Evolutionary conservation across 37 sponge, comb jelly and placozoan species (phyloP).

Genomic region (Beroe forskalii): DNA sequence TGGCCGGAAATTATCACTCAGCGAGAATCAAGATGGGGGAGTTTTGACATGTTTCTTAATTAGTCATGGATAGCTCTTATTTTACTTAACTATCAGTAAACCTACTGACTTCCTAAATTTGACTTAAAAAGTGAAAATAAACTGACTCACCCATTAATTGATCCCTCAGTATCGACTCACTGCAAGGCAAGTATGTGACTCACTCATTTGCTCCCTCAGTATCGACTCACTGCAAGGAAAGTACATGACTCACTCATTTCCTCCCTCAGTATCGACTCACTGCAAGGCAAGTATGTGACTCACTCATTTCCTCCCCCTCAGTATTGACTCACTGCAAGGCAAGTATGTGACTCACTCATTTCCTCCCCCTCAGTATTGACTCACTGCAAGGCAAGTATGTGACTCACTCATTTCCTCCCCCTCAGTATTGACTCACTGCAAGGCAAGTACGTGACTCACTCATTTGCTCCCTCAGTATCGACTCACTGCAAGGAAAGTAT

Average conservation of each 20-base stretch:
- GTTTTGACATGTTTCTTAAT: no score
- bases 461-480: not conserved
- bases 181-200: slow-evolving; percentile 51
- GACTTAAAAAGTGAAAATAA: no score
- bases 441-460: slow-evolving; percentile 20
- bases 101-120: no score
- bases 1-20: no score
- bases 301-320: no score
- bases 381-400: slow-evolving; percentile 46
- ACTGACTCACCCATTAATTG: no score
- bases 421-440: slow-evolving; percentile 8
- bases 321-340: slow-evolving; percentile 1
- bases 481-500: slow-evolving; percentile 13
- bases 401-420: no score
- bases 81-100: no score
- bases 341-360: slow-evolving; percentile 28
- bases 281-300: slow-evolving; percentile 51
- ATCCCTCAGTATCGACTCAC: not conserved
- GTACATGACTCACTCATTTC: not conserved
- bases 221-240: slow-evolving; percentile 10
- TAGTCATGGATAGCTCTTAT: no score
- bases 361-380: no score
- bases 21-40: no score
- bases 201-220: no score
- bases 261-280: slow-evolving; percentile 6